Conservation (phyloP, 2,888 invertebrate species). For the Heliconius ismenius region DNA sequence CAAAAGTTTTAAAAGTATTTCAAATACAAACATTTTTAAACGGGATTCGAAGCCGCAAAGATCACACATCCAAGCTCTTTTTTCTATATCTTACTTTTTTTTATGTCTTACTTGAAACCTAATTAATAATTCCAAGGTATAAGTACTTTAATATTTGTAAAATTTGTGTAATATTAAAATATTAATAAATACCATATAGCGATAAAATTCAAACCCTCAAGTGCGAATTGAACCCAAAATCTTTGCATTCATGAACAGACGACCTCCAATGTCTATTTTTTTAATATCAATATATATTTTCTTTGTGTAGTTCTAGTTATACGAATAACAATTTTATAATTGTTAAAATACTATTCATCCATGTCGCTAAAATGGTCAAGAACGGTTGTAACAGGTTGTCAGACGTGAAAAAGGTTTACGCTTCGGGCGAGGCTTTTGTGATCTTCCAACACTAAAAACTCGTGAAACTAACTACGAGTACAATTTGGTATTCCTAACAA, state of each 20-base stretch:
- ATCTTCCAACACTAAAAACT: constrained; percentile 21
- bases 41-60: neutral
- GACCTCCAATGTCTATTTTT: neutral
- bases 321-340: no score
- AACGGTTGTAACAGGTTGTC: neutral
- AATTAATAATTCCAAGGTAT: no score
- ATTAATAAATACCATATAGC: neutral
- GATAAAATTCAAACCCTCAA: neutral
- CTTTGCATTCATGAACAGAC: neutral
- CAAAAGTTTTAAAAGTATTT: constrained; percentile 12
- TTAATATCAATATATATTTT: neutral
- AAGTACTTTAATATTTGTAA: no score
- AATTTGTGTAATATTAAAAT: neutral
- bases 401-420: constrained; percentile 12
- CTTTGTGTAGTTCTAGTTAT: neutral
- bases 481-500: constrained; percentile 14
- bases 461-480: constrained; percentile 16
- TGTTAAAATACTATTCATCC: neutral
- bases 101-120: no score
- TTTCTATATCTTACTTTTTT: no score
- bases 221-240: neutral
- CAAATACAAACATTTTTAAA: neutral
- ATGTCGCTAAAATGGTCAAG: neutral
- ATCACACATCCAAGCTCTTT: neutral
- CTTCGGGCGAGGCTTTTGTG: constrained; percentile 22